Percentiles rank a stretch among this genome's conserved stretches.
These are phyloP conservation scores for Sprattus sprattus DNA, from an alignment of 2,113 vertebrate genomes.

Conservation along the genomic window DNA sequence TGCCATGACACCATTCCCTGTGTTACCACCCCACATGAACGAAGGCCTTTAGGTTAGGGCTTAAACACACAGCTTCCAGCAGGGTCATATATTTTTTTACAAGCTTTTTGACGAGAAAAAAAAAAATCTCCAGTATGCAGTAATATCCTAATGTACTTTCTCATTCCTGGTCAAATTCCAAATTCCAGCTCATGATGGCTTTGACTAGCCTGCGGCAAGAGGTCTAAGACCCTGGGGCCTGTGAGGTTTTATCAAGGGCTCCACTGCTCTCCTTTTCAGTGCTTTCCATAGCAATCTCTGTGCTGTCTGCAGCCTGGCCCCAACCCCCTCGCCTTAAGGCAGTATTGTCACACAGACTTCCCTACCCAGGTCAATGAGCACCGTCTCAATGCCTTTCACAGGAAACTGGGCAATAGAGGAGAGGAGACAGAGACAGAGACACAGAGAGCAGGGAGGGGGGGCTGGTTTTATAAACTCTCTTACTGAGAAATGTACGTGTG, in stretches of 20 bases:
- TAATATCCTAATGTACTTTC: background rate
- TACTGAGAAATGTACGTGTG: background rate
- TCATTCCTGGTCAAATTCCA: background rate
- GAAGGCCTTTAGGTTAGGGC: background rate
- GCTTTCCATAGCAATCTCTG: background rate
- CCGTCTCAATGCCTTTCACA: slow-evolving; percentile 7
- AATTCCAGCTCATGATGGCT: background rate
- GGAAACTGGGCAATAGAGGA: slow-evolving; percentile 1
- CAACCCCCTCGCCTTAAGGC: background rate
- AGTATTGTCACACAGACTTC: background rate
- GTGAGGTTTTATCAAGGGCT: background rate
- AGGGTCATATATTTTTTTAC: background rate
- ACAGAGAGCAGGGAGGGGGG: too few species aligned
- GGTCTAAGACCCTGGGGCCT: background rate
- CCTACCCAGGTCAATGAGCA: background rate
- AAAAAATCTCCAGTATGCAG: slow-evolving; percentile 4
- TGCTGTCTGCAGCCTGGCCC: background rate
- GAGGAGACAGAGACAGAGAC: background rate
- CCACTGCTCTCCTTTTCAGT: background rate
- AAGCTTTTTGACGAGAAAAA: background rate
- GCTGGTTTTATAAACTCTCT: background rate
- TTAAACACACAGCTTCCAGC: background rate
- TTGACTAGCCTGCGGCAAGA: background rate
- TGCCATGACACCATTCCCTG: slow-evolving; percentile 1
- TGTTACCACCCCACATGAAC: background rate